Evolutionary conservation across 2,888 invertebrate genomes (phyloP).

Genomic region (Liodrosophila aerea): DNA sequence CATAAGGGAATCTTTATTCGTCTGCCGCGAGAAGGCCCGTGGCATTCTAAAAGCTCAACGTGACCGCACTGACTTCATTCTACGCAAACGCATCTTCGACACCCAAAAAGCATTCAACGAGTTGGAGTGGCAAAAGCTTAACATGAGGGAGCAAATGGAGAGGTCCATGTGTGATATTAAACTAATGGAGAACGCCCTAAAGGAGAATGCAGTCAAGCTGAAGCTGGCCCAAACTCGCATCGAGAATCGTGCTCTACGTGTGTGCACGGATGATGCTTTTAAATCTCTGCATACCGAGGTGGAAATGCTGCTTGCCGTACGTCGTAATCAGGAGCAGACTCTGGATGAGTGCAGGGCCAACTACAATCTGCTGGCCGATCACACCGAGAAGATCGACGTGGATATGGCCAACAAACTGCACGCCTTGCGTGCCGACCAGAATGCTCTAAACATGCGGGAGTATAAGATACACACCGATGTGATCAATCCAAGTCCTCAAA

Average conservation of each 20-base stretch:
- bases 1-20: slow-evolving; percentile 90
- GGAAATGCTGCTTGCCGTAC: slow-evolving; percentile 86
- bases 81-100: slow-evolving; percentile 94
- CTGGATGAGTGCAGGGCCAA: slow-evolving; percentile 88
- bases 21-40: slow-evolving; percentile 90
- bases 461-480: background rate
- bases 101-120: slow-evolving; percentile 92
- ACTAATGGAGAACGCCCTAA: slow-evolving; percentile 88
- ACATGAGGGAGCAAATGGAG: slow-evolving; percentile 92
- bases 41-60: slow-evolving; percentile 91
- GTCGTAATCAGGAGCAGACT: slow-evolving; percentile 86
- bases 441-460: slow-evolving; percentile 83
- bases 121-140: slow-evolving; percentile 90
- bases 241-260: slow-evolving; percentile 91
- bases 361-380: slow-evolving; percentile 88
- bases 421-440: slow-evolving; percentile 88
- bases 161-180: slow-evolving; percentile 89
- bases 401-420: slow-evolving; percentile 90
- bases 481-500: slow-evolving; percentile 22
- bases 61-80: slow-evolving; percentile 91
- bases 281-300: slow-evolving; percentile 90
- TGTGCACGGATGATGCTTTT: slow-evolving; percentile 90
- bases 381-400: slow-evolving; percentile 86
- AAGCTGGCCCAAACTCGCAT: slow-evolving; percentile 94
- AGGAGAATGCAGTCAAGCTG: slow-evolving; percentile 89